Evolutionary conservation across 2,888 invertebrate genomes (phyloP).

Genomic region (Anarsia innoxiella): DNA sequence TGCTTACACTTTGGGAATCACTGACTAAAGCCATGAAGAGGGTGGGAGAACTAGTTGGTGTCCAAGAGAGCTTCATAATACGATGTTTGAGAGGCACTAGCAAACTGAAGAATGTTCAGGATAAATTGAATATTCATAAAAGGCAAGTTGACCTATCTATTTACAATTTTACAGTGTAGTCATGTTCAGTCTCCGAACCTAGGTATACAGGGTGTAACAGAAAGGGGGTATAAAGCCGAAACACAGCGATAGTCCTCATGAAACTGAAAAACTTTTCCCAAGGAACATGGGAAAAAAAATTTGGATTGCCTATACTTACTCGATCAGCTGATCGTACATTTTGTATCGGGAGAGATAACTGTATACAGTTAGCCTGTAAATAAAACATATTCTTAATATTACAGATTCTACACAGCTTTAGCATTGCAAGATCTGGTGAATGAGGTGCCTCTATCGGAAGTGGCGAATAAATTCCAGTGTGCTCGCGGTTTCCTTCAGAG

Average conservation of each 20-base stretch:
- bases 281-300: no score
- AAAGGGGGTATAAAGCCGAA: no score
- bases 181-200: no score
- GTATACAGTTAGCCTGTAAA: conserved; percentile 1
- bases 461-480: conserved; percentile 90
- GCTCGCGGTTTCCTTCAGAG: conserved; percentile 94
- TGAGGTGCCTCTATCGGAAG: conserved; percentile 87
- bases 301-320: no score
- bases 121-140: conserved; percentile 78
- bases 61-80: conserved; percentile 90
- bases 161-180: no score
- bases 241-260: no score
- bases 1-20: conserved; percentile 87
- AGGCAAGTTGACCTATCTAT: no score
- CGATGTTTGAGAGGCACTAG: conserved; percentile 81
- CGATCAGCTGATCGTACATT: no score
- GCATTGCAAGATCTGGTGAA: conserved; percentile 95
- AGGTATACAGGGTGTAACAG: no score
- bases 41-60: conserved; percentile 92
- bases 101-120: conserved; percentile 71
- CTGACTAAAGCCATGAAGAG: conserved; percentile 85
- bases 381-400: conserved; percentile 16
- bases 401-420: conserved; percentile 90
- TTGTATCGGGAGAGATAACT: no score
- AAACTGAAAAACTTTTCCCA: no score